These are phyloP conservation scores for Pseudolycoriella hygida DNA, from an alignment of 2,888 invertebrate genomes.

Conservation along the genomic window DNA sequence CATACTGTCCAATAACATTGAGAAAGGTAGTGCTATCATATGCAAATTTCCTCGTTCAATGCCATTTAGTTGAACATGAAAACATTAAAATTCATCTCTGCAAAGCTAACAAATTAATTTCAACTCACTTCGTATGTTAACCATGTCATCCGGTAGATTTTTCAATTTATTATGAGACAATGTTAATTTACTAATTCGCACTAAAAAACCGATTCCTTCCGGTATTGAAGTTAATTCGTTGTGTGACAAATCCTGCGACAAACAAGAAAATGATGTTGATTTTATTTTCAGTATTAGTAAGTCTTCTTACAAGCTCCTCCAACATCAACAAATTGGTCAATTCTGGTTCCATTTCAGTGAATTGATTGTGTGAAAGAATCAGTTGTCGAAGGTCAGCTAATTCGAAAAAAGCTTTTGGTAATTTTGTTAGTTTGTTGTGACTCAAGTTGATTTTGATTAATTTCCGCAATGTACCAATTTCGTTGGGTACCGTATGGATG, in stretches of 20 bases:
- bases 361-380: conserved; percentile 55
- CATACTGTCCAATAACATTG: no score
- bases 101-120: conserved; percentile 1
- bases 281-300: not conserved
- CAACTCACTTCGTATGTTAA: conserved; percentile 57
- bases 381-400: conserved; percentile 52
- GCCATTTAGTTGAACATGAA: no score
- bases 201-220: conserved; percentile 66
- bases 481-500: conserved; percentile 48
- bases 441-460: conserved; percentile 48
- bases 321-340: conserved; percentile 67
- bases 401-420: conserved; percentile 49
- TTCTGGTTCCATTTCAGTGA: conserved; percentile 46
- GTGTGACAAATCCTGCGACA: conserved; percentile 53
- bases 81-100: no score
- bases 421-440: conserved; percentile 42
- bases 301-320: conserved; percentile 47
- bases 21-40: no score
- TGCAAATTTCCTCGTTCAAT: no score
- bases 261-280: not conserved
- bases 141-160: conserved; percentile 64
- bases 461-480: conserved; percentile 51
- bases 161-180: conserved; percentile 55
- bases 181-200: conserved; percentile 54
- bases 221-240: conserved; percentile 58